phyloP scores from a whole-genome alignment of 2,113 vertebrate genomes.

The Hydrolagus affinis region DNA sequence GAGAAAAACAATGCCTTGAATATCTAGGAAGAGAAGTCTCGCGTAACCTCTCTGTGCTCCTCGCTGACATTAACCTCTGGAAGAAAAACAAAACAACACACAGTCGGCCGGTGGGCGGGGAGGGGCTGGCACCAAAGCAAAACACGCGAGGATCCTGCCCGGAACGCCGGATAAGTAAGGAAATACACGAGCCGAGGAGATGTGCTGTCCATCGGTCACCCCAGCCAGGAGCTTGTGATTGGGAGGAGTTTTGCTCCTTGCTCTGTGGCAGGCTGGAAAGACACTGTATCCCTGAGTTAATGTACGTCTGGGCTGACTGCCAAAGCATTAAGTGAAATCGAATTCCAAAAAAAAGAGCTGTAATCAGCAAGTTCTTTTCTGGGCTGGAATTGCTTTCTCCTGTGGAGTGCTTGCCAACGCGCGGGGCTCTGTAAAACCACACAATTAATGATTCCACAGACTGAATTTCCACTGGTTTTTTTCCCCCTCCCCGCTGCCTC shows the following conservation, averaged over 20 bases:
- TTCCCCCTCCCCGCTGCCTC: no score
- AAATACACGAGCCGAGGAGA: conserved; percentile 11
- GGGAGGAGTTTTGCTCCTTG: conserved; percentile 40
- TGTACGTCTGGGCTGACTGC: conserved; percentile 76
- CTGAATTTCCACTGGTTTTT: neutral
- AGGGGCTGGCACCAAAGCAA: neutral
- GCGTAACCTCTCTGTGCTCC: no score
- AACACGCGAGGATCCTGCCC: neutral
- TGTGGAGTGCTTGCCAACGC: conserved; percentile 88
- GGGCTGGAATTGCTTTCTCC: conserved; percentile 98
- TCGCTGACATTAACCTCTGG: no score
- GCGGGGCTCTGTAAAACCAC: conserved; percentile 73
- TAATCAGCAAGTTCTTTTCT: conserved; percentile 98
- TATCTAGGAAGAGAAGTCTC: no score
- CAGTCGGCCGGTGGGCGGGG: no score
- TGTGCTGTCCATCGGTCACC: conserved; percentile 3
- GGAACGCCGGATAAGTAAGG: neutral
- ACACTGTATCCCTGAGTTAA: conserved; percentile 76
- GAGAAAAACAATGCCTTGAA: no score
- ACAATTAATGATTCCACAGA: conserved; percentile 75
- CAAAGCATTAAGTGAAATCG: conserved; percentile 97
- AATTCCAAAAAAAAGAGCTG: conserved; percentile 96
- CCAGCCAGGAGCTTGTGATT: conserved; percentile 38
- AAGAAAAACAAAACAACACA: no score
- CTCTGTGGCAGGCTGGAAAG: conserved; percentile 41